These are phyloP conservation scores for Peromyscus melanophrys DNA, from an alignment of 2,797 vertebrate species.

Conservation along the genomic window DNA sequence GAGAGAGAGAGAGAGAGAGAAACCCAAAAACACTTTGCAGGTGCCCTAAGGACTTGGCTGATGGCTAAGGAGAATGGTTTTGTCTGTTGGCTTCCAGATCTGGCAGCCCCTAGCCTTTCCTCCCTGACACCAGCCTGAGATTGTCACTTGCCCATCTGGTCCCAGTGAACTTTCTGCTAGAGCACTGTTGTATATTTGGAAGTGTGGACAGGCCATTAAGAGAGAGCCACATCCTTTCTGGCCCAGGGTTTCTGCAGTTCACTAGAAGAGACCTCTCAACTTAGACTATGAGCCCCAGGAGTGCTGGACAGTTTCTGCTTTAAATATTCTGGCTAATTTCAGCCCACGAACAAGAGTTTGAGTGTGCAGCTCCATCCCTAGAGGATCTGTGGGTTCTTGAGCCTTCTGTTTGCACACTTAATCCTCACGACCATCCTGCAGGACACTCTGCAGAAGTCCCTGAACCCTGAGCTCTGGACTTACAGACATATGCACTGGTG, in stretches of 20 bases:
- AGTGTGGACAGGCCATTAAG: background rate
- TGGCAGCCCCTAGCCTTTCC: rapidly evolving
- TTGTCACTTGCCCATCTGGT: rapidly evolving
- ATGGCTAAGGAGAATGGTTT: background rate
- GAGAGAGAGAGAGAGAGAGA: no score
- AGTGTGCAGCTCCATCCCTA: rapidly evolving
- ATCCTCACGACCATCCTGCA: background rate
- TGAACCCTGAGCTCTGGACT: background rate
- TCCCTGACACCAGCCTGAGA: background rate
- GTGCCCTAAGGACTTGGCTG: background rate
- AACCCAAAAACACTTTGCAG: no score
- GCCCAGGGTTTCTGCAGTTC: background rate
- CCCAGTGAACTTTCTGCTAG: background rate
- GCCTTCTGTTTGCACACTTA: rapidly evolving
- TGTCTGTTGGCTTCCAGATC: no score
- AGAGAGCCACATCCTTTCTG: background rate
- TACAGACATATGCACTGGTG: background rate
- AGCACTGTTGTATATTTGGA: rapidly evolving
- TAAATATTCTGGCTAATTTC: background rate
- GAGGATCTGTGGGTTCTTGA: background rate
- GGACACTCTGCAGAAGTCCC: background rate
- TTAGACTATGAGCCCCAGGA: background rate
- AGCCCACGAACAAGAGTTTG: background rate
- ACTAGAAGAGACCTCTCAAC: background rate
- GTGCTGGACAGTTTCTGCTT: background rate